Evolutionary conservation across 2,888 invertebrate genomes (phyloP).

Genomic region (Campopleginae sp.): DNA sequence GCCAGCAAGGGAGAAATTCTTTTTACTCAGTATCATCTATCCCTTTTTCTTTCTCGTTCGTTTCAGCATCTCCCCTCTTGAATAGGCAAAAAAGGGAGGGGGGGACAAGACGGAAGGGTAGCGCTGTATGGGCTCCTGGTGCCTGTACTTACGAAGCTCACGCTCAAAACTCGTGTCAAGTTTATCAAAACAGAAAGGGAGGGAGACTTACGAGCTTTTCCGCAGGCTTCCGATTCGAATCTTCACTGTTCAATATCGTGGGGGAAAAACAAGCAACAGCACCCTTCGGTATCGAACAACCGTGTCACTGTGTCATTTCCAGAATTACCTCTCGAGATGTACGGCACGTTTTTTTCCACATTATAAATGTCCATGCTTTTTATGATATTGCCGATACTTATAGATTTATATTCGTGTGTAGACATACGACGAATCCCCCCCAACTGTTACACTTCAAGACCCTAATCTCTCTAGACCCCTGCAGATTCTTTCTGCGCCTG

Average conservation of each 20-base stretch:
- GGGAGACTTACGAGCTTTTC: constrained; percentile 23
- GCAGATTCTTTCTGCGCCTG: not conserved
- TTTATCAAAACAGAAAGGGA: constrained; percentile 31
- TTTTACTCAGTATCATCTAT: constrained; percentile 24
- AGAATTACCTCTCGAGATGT: constrained; percentile 45
- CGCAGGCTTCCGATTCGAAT: constrained; percentile 14
- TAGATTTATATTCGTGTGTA: not conserved
- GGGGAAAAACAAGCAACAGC: constrained; percentile 41
- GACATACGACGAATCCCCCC: not conserved
- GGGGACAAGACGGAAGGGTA: constrained; percentile 48
- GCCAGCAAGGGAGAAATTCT: constrained; percentile 45
- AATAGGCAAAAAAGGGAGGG: constrained; percentile 70
- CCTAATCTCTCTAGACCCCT: not conserved
- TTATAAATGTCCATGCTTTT: not conserved
- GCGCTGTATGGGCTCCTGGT: constrained; percentile 15
- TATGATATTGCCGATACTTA: not conserved
- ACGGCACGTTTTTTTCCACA: constrained; percentile 1
- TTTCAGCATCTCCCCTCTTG: constrained; percentile 45
- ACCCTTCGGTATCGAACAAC: constrained; percentile 74
- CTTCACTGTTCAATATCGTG: constrained; percentile 45
- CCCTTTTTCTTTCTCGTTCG: constrained; percentile 17
- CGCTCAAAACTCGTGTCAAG: constrained; percentile 56
- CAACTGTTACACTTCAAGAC: not conserved
- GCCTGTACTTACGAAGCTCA: constrained; percentile 19
- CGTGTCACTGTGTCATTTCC: constrained; percentile 81